A percentile compares a stretch with the other conserved stretches of the same genome.
Evolutionary conservation across 2,113 vertebrate species (phyloP).

Genomic region (Odontesthes bonariensis): DNA sequence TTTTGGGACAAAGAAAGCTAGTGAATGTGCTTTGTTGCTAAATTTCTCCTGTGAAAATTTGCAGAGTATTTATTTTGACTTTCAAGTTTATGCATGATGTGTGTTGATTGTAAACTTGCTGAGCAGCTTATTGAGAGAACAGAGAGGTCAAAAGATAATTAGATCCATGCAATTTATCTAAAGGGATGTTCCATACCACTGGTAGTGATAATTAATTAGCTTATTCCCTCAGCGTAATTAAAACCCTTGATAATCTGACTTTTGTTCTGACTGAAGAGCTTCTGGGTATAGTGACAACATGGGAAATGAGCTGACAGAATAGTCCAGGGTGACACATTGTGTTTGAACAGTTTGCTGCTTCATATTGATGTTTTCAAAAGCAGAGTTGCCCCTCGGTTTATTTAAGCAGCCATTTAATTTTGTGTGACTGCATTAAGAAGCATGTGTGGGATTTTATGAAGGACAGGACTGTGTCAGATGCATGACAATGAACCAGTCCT

Average conservation of each 20-base stretch:
- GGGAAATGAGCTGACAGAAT: slow-evolving; percentile 27
- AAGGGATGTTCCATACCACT: slow-evolving; percentile 61
- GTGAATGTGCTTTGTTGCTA: slow-evolving; percentile 9
- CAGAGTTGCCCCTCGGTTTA: background rate
- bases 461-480: slow-evolving; percentile 6
- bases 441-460: slow-evolving; percentile 24
- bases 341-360: slow-evolving; percentile 20
- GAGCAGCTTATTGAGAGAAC: slow-evolving; percentile 44
- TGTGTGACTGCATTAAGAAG: slow-evolving; percentile 16
- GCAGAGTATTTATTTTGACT: slow-evolving; percentile 49
- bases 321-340: slow-evolving; percentile 16
- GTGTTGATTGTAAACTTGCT: slow-evolving; percentile 36
- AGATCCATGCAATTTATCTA: slow-evolving; percentile 62
- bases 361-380: background rate
- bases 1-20: slow-evolving; percentile 35
- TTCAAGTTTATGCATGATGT: slow-evolving; percentile 31
- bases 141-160: slow-evolving; percentile 68
- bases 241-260: slow-evolving; percentile 70
- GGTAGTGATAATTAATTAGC: slow-evolving; percentile 75
- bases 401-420: slow-evolving; percentile 15
- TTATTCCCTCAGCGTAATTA: slow-evolving; percentile 67
- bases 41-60: slow-evolving; percentile 27
- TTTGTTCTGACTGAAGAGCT: slow-evolving; percentile 66
- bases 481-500: slow-evolving; percentile 17
- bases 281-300: slow-evolving; percentile 45